Evolutionary conservation across 2,113 vertebrate genomes (phyloP), one percentile per base, ranked within the genome.

Genomic region (Neolamprologus caudopunctatus): DNA sequence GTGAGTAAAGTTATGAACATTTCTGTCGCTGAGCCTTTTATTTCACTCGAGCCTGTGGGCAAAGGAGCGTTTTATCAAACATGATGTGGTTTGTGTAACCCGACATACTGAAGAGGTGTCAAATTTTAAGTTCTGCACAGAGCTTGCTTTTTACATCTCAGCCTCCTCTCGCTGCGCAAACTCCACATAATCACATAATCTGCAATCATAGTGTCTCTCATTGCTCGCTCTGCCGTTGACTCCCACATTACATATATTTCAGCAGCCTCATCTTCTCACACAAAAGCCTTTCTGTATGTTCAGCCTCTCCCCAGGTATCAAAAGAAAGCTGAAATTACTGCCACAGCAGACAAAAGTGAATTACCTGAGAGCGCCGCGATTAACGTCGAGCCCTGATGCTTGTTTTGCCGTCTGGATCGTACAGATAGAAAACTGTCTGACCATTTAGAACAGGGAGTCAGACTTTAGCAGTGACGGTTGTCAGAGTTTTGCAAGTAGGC

Each of bases 181-280:
- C 54, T 55, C 82, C 8, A 42, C 47, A 42, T 50, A 26, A 81
- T 85, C 42, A 47, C 9, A 51, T 80, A 13, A 87, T 82, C 73
- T 88, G 57, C 71, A 84, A 87, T 93, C 84, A 88, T 28, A 81
- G 58, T 24, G 71, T 82, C 53, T 11, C 57, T 81, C 58, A 85
- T 80, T 85, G 88, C 91, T 73, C 2, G 5, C 5, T 10, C 40
- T 71, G 78, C 83, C 85, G 81, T 4, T 13, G 53, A 63, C 26
- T 85, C 80, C 71, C 66, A 88, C 79, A 33, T 85, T 71, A 83
- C 55, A 85, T 57, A 81, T 86, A 78, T 63, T 82, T 63, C 24
- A 87, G n/a, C 47, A 37, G 50, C 57, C 54, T 82, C 24, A 5
- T 63, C 51, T 80, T 51, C 31, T 80, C 50, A 21, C 66, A 84